Conservation (phyloP, 2,797 vertebrate species). For the Sebastes matsubarae region DNA sequence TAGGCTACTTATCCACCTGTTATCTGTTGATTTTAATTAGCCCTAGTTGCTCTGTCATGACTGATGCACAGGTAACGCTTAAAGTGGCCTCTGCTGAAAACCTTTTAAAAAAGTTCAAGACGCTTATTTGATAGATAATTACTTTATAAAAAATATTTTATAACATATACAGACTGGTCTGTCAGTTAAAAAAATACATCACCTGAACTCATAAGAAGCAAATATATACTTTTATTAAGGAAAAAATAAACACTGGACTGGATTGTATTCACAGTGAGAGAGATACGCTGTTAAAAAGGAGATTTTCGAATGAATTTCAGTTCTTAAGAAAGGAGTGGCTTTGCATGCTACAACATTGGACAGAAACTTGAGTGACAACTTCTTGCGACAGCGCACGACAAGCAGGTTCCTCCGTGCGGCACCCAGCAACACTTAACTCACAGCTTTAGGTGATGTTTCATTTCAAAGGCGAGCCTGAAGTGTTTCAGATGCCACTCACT, state of each 20-base stretch:
- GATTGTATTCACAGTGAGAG: neutral
- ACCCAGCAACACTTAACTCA: constrained; percentile 56
- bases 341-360: constrained; percentile 57
- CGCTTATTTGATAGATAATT: neutral
- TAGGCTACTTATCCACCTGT: constrained; percentile 54
- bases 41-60: neutral
- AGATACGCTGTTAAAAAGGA: neutral
- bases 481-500: neutral
- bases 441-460: constrained; percentile 72
- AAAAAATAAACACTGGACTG: neutral
- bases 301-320: constrained; percentile 25
- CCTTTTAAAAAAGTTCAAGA: neutral
- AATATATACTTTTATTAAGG: neutral
- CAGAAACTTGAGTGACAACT: constrained; percentile 85
- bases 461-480: constrained; percentile 24
- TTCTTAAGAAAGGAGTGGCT: constrained; percentile 77
- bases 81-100: neutral
- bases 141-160: neutral
- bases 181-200: neutral
- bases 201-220: neutral
- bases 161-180: neutral
- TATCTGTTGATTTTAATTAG: constrained; percentile 20
- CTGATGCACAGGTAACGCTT: neutral
- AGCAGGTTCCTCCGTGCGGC: constrained; percentile 79
- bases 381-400: constrained; percentile 84